Evolutionary conservation across 2,888 invertebrate species (phyloP).

Genomic region (Xestia xanthographa): DNA sequence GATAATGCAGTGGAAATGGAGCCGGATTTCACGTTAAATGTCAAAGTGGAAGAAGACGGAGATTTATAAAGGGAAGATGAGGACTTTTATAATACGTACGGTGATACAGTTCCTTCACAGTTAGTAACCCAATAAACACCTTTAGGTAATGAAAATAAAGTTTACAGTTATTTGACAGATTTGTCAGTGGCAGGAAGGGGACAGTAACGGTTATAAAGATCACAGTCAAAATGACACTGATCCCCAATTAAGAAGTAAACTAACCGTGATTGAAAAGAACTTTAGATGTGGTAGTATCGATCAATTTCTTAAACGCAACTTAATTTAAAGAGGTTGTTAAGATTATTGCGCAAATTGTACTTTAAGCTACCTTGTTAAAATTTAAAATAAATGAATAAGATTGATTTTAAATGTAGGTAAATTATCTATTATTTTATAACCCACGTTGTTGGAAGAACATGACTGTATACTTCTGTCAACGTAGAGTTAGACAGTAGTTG

Average conservation of each 20-base stretch:
- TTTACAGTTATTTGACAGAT: neutral
- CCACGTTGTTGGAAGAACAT: neutral
- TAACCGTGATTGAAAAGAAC: neutral
- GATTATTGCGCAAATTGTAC: neutral
- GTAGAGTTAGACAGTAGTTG: too few relatives aligned
- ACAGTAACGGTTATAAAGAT: too few relatives aligned
- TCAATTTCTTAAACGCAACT: neutral
- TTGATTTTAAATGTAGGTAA: neutral
- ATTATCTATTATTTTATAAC: neutral
- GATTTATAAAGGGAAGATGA: neutral
- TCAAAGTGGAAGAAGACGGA: conserved; percentile 28
- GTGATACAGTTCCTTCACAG: neutral
- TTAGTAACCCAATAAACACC: neutral
- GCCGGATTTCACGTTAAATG: neutral
- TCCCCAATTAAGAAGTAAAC: neutral
- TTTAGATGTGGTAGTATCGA: neutral
- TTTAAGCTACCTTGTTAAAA: neutral
- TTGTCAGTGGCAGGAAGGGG: neutral
- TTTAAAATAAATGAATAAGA: neutral
- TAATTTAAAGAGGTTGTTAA: neutral
- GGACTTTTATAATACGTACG: neutral
- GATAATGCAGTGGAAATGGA: neutral
- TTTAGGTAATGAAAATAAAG: neutral
- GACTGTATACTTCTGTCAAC: neutral
- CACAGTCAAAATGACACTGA: too few relatives aligned